Conservation (phyloP, 1,140 invertebrate genomes). For the Neodiprion pinetum region DNA sequence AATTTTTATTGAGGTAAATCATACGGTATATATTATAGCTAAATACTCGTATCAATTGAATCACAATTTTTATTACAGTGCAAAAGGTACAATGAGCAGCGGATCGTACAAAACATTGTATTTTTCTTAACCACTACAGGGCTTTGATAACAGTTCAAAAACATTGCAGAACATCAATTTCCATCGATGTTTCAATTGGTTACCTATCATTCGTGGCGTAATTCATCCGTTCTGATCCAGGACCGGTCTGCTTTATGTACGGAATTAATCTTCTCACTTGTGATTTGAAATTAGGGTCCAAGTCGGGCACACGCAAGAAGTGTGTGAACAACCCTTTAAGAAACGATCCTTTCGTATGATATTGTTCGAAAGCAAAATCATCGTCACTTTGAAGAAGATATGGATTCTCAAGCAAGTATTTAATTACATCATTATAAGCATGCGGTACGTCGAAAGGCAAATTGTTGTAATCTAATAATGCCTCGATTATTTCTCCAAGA, state of each 20-base stretch:
- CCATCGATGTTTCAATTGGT: not conserved
- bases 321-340: slow-evolving; percentile 22
- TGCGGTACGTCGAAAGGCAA: slow-evolving; percentile 29
- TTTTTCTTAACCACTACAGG: not conserved
- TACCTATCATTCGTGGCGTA: not conserved
- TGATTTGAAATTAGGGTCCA: slow-evolving; percentile 8
- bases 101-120: not conserved
- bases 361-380: slow-evolving; percentile 30
- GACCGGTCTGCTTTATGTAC: slow-evolving; percentile 22
- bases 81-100: not conserved
- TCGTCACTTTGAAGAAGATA: slow-evolving; percentile 27
- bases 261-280: slow-evolving; percentile 22
- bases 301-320: not conserved
- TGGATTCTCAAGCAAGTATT: slow-evolving; percentile 27
- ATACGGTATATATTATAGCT: not conserved
- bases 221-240: slow-evolving; percentile 22
- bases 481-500: slow-evolving; percentile 35
- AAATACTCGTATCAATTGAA: not conserved
- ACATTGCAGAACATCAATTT: not conserved
- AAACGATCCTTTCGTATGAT: slow-evolving; percentile 29
- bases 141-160: not conserved
- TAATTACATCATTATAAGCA: slow-evolving; percentile 35
- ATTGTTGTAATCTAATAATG: slow-evolving; percentile 28
- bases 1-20: not conserved
- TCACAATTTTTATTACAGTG: not conserved